phyloP scores from a whole-genome alignment of 92 coral and sea anemone species.

The Porites lobata region DNA sequence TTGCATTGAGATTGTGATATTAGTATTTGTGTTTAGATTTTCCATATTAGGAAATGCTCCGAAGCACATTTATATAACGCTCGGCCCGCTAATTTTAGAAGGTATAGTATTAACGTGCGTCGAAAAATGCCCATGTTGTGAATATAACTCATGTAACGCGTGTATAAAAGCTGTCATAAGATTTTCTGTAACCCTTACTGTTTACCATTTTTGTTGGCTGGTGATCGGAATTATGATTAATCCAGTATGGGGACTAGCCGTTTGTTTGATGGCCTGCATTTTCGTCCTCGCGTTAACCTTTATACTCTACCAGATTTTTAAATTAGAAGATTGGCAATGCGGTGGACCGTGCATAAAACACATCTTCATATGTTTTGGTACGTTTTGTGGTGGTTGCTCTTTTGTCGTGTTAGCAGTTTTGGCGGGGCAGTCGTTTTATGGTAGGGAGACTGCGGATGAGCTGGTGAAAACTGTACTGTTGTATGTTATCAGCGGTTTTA shows the following conservation, averaged over 20 bases:
- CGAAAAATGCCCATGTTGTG: neutral
- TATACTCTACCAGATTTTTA: neutral
- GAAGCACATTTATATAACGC: neutral
- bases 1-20: neutral
- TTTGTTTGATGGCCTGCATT: neutral
- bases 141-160: no score
- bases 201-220: neutral
- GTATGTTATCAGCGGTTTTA: neutral
- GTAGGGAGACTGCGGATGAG: constrained; percentile 4
- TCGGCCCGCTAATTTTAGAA: neutral
- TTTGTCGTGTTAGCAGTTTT: neutral
- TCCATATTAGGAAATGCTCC: neutral
- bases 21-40: neutral
- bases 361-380: neutral
- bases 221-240: constrained; percentile 13
- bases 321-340: neutral
- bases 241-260: neutral
- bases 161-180: neutral
- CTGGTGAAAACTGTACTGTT: neutral
- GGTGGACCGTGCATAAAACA: neutral
- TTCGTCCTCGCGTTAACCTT: neutral
- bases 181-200: neutral
- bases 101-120: neutral
- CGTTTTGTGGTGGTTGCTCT: neutral
- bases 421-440: constrained; percentile 11